These are phyloP conservation scores for Condylura cristata DNA, from an alignment of 2,113 vertebrate genomes.

Conservation along the genomic window DNA sequence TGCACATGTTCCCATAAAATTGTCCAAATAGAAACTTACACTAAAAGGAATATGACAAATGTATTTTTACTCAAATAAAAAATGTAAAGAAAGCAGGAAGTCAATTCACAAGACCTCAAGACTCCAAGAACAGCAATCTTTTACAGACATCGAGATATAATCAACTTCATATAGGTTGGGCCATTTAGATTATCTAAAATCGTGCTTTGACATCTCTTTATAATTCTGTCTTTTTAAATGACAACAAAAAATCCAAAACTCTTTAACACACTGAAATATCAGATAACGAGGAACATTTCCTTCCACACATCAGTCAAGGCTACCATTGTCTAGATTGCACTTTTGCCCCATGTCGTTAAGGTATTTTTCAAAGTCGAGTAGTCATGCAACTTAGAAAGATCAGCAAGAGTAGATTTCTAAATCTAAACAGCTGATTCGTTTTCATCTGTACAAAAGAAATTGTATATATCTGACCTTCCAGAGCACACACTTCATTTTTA, in stretches of 20 bases:
- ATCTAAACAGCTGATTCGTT: conserved; percentile 93
- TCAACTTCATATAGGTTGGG: conserved; percentile 87
- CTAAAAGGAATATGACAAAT: conserved; percentile 85
- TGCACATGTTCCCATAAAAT: conserved; percentile 89
- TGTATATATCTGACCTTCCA: conserved; percentile 85
- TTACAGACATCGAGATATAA: conserved; percentile 89
- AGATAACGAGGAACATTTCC: conserved; percentile 86
- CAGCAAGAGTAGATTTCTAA: conserved; percentile 92
- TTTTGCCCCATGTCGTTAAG: conserved; percentile 84
- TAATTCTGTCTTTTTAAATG: conserved; percentile 89
- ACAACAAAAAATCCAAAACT: conserved; percentile 83
- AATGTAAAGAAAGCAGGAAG: conserved; percentile 85
- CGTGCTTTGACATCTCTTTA: conserved; percentile 90
- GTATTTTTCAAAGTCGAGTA: conserved; percentile 91
- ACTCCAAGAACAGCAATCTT: conserved; percentile 89
- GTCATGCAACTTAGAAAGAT: conserved; percentile 94
- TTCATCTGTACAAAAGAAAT: conserved; percentile 91
- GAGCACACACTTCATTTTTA: conserved; percentile 72
- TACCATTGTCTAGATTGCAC: conserved; percentile 78
- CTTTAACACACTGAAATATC: conserved; percentile 85
- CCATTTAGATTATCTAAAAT: conserved; percentile 90
- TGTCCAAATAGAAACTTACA: conserved; percentile 88
- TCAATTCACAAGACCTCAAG: conserved; percentile 89
- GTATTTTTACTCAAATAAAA: conserved; percentile 78
- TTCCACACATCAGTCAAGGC: conserved; percentile 86